Base-by-base conservation (phyloP, 2,888 invertebrate genomes). In the Cheiracanthium punctorium region DNA sequence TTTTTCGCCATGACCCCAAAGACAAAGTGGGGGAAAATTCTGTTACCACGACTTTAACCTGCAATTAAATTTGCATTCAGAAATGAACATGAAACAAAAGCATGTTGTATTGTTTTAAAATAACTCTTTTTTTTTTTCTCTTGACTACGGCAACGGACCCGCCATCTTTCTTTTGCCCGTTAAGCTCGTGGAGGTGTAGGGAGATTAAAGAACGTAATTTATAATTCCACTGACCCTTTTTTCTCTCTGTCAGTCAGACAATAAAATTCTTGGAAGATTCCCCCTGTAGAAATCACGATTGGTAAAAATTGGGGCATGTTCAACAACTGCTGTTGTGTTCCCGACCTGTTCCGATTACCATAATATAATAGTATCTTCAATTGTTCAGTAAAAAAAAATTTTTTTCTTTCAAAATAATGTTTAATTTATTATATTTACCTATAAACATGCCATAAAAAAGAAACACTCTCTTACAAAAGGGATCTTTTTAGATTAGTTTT, bases 1-100 rank as follows among this genome's bases (percentile, higher is more conserved):
- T n/a, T n/a, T 58, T 24, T 76, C 30, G 14, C 70, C 67, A 67
- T 67, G 76, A 82, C 81, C 81, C 58, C 70, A 43, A 58, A 58
- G 71, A 67, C 14, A 12, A 30, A n/a, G n/a, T n/a, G 24, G 30
- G 64, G n/a, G 32, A 37, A 80, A 74, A 65, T 29, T 30, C 32
- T 41, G 33, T 41, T 20, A 37, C 82, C 82, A 82, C 82, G 82
- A 82, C 65, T 82, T 76, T 82, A 82, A 82, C 82, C 76, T 64
- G 58, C 64, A 72, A 73, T 80, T 72, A 64, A 64, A 72, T 80
- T 41, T 72, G 43, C 65, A 72, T 43, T 73, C 43, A 72, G 30
- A 28, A 73, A 71, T 71, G 32, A 67, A 24, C 30, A n/a, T 30
- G 1, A 4, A 41, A 73, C 24, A 10, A 72, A 72, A 32, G 28